These are phyloP conservation scores for Heliconius charithonia DNA, from an alignment of 2,888 invertebrate species.

Conservation along the genomic window DNA sequence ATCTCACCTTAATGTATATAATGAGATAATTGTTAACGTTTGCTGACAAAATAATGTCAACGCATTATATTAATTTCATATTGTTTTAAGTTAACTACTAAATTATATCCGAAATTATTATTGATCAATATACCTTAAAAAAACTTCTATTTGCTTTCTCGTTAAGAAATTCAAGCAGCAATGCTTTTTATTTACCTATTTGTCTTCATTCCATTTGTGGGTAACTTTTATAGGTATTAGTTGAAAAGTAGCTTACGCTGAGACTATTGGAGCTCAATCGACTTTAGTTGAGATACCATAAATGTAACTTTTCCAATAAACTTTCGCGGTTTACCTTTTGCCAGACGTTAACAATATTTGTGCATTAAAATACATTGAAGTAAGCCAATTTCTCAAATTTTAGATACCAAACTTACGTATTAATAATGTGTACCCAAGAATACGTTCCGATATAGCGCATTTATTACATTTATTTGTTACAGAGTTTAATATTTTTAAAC, in stretches of 20 bases:
- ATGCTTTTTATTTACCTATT: slow-evolving; percentile 11
- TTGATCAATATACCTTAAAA: neutral
- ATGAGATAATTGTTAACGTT: no score
- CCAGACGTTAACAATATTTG: slow-evolving; percentile 33
- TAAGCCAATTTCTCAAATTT: slow-evolving; percentile 23
- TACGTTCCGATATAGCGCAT: no score
- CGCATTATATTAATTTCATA: neutral
- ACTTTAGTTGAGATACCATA: slow-evolving; percentile 27
- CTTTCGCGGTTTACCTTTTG: slow-evolving; percentile 30
- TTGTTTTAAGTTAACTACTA: neutral
- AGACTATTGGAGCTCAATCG: slow-evolving; percentile 26
- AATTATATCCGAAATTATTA: neutral
- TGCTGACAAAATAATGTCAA: neutral
- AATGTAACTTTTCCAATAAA: slow-evolving; percentile 41
- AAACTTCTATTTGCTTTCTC: neutral
- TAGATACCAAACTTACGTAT: slow-evolving; percentile 12
- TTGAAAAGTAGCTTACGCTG: slow-evolving; percentile 17
- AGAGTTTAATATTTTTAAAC: no score
- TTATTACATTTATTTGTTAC: no score
- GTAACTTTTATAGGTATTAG: slow-evolving; percentile 22
- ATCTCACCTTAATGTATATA: no score
- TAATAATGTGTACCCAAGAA: no score
- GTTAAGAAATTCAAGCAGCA: neutral
- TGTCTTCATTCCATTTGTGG: slow-evolving; percentile 13
- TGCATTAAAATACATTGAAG: slow-evolving; percentile 15